Evolutionary conservation across 2,888 invertebrate genomes (phyloP), one percentile per base, ranked within the genome.

Genomic region (Rosalia funebris): DNA sequence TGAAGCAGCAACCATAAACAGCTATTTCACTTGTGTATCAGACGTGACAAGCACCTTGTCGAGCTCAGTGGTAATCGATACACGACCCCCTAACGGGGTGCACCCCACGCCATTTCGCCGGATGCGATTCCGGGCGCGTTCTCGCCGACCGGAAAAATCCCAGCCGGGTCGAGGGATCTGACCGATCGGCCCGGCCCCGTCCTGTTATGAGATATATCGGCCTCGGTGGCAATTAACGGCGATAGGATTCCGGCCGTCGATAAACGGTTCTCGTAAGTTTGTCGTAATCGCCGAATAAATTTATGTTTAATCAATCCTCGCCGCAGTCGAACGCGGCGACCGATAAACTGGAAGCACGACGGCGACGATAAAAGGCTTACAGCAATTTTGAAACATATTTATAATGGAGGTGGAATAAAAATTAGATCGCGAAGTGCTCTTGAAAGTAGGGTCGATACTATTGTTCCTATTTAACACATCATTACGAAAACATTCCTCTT

Each of bases 21-120:
- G 79, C 79, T 76, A 79, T 79, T 81, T 79, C 79, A 76, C 78
- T 79, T 79, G 63, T 57, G 63, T 79, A 79, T 79, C 78, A 79
- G 78, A 80, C 78, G 79, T 80, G 80, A 81, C 80, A 79, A 80
- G 79, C 78, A 79, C 79, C 80, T 79, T 80, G 81, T 80, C 79
- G 78, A 76, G 77, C 75, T 71, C 69, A 53, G 64, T 66, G 75
- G 79, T 79, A 80, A 80, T 80, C 80, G 79, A 80, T 80, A 80
- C 76, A 75, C 75, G 63, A 52, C 65, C 66, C 63, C 68, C 63
- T 53, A 42, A 42, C 53, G 20, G 53, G 42, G 32, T 53, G 42
- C 53, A 42, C 53, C 53, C 53, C 53, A 31, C 53, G 63, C 62
- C 70, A 66, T 70, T 70, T 69, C 55, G 63, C 63, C 68, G 70